Conservation (phyloP, 2,797 vertebrate species). For the Fundulus diaphanus region DNA sequence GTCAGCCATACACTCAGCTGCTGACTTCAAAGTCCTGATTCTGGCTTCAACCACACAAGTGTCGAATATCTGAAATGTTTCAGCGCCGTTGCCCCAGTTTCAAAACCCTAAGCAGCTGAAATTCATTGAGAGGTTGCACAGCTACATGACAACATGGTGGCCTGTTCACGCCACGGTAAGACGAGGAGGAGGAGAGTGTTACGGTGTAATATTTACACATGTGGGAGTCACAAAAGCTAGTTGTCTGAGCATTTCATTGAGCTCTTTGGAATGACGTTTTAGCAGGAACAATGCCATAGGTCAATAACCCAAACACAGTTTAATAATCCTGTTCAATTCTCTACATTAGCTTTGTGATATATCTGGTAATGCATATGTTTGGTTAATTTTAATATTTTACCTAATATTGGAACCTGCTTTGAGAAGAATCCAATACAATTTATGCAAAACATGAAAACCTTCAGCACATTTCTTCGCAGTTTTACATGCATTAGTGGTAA, state of each 20-base stretch:
- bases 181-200: neutral
- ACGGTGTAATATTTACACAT: slow-evolving; percentile 38
- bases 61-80: slow-evolving; percentile 53
- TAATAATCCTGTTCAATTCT: neutral
- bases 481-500: neutral
- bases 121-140: slow-evolving; percentile 67
- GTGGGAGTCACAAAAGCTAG: slow-evolving; percentile 55
- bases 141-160: slow-evolving; percentile 51
- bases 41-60: slow-evolving; percentile 35
- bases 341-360: neutral
- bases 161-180: slow-evolving; percentile 46
- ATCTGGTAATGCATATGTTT: neutral
- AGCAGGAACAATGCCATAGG: neutral
- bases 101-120: slow-evolving; percentile 72
- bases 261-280: neutral
- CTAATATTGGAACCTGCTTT: neutral
- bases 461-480: neutral
- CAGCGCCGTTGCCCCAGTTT: slow-evolving; percentile 57
- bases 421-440: too few species aligned
- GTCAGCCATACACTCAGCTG: slow-evolving; percentile 25
- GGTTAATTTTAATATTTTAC: neutral
- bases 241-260: slow-evolving; percentile 20
- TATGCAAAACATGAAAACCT: too few species aligned
- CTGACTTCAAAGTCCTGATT: slow-evolving; percentile 31
- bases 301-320: neutral